Conservation (phyloP, 2,888 invertebrate genomes). For the Phalera bucephala region DNA sequence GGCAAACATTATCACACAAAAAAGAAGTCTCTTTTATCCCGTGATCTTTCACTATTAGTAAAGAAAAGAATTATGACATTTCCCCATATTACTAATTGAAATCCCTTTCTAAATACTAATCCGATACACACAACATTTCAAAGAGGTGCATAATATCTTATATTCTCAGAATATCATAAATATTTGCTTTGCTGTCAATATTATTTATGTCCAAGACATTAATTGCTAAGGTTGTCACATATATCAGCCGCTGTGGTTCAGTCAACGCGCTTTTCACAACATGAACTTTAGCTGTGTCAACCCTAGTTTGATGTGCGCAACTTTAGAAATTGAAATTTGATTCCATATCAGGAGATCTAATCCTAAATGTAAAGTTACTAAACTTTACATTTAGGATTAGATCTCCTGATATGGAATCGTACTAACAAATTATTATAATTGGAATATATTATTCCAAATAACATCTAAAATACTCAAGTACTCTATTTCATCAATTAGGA, state of each 20-base stretch:
- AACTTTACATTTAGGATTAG: no score
- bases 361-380: slow-evolving; percentile 35
- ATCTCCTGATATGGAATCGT: no score
- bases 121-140: slow-evolving; percentile 3
- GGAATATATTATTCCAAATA: no score
- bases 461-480: no score
- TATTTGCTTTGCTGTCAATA: slow-evolving; percentile 43
- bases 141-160: slow-evolving; percentile 5
- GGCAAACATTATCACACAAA: no score
- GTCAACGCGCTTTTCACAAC: slow-evolving; percentile 43
- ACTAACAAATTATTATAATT: no score
- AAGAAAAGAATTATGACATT: no score
- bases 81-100: neutral
- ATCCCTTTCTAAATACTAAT: neutral
- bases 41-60: no score
- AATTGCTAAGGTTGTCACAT: slow-evolving; percentile 47
- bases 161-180: slow-evolving; percentile 4
- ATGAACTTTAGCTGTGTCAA: slow-evolving; percentile 35
- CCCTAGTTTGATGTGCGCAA: slow-evolving; percentile 40
- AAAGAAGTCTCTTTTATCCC: no score
- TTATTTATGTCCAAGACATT: slow-evolving; percentile 44
- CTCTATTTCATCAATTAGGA: no score
- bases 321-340: slow-evolving; percentile 54
- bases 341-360: slow-evolving; percentile 45
- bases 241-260: slow-evolving; percentile 41